Evolutionary conservation across 2,888 invertebrate species (phyloP).

Genomic region (Dolomedes plantarius): DNA sequence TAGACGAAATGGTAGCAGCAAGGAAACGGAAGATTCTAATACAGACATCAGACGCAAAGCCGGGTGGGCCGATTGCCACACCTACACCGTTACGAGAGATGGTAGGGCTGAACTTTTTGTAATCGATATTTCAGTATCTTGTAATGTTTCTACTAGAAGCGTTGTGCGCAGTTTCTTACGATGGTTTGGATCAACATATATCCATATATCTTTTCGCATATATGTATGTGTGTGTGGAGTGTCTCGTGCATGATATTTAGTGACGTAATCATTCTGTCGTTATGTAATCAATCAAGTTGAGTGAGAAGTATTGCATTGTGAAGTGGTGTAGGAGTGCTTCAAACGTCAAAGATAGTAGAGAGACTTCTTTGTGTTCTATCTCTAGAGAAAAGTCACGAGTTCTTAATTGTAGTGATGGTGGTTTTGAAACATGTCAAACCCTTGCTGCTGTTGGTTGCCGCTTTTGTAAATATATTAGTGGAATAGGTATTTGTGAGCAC

Average conservation of each 20-base stretch:
- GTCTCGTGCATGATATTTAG: conserved; percentile 46
- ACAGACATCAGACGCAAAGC: not conserved
- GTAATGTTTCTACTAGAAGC: not conserved
- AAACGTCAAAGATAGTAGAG: conserved; percentile 31
- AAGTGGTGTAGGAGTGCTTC: conserved; percentile 59
- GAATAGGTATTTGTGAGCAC: conserved; percentile 68
- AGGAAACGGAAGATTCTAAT: conserved; percentile 2
- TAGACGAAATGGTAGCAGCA: conserved; percentile 39
- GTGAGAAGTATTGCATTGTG: conserved; percentile 33
- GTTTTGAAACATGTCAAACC: conserved; percentile 48
- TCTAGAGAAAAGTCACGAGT: conserved; percentile 39
- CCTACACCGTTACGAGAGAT: conserved; percentile 14
- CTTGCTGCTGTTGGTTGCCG: conserved; percentile 68
- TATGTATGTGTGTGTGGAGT: conserved; percentile 32
- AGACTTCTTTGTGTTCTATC: conserved; percentile 29
- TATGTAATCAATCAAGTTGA: conserved; percentile 26
- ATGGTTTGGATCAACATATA: conserved; percentile 36
- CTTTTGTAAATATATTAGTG: conserved; percentile 70
- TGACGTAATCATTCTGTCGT: conserved; percentile 21
- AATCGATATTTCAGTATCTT: not conserved
- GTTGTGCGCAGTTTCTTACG: conserved; percentile 5
- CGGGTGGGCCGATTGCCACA: conserved; percentile 1
- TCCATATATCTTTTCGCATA: conserved; percentile 36
- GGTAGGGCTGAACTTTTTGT: not conserved
- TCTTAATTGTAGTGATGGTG: conserved; percentile 45